Conservation (phyloP, 1,140 invertebrate species). For the Aphelinus atriplicis region DNA sequence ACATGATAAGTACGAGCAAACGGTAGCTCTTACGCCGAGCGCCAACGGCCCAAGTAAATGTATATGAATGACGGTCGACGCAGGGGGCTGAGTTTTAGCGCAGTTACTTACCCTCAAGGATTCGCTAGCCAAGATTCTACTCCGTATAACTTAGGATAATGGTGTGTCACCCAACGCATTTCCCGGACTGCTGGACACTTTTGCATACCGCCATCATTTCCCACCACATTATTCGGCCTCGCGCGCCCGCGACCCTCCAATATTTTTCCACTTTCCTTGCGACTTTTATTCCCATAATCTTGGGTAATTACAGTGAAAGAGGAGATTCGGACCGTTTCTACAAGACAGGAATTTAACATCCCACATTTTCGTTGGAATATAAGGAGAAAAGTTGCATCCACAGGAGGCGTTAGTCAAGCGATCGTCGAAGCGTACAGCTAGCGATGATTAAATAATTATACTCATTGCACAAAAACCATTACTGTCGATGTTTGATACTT, state of each 20-base stretch:
- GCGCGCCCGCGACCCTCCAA: conserved; percentile 9
- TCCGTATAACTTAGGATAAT: conserved; percentile 60
- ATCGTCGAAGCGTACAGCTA: too few species aligned
- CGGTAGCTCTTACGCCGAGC: conserved; percentile 21
- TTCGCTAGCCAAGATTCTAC: conserved; percentile 54
- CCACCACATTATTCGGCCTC: not conserved
- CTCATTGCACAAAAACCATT: too few species aligned
- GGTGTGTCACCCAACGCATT: conserved; percentile 42
- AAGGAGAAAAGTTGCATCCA: too few species aligned
- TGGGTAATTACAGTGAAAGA: conserved; percentile 11
- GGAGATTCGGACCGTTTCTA: not conserved
- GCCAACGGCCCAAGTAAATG: conserved; percentile 17
- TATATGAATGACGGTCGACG: conserved; percentile 18
- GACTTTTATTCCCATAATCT: conserved; percentile 27
- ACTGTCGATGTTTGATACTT: too few species aligned
- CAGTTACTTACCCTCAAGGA: conserved; percentile 54
- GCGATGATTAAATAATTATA: too few species aligned
- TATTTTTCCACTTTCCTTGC: conserved; percentile 2
- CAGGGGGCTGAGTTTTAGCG: conserved; percentile 46
- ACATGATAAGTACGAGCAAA: conserved; percentile 4
- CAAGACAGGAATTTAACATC: too few species aligned
- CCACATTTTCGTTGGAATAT: too few species aligned
- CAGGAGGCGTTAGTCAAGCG: too few species aligned
- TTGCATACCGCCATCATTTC: conserved; percentile 51
- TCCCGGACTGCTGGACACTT: conserved; percentile 40